These are phyloP conservation scores for Nomada ferruginata DNA, from an alignment of 2,888 invertebrate species.

Conservation along the genomic window DNA sequence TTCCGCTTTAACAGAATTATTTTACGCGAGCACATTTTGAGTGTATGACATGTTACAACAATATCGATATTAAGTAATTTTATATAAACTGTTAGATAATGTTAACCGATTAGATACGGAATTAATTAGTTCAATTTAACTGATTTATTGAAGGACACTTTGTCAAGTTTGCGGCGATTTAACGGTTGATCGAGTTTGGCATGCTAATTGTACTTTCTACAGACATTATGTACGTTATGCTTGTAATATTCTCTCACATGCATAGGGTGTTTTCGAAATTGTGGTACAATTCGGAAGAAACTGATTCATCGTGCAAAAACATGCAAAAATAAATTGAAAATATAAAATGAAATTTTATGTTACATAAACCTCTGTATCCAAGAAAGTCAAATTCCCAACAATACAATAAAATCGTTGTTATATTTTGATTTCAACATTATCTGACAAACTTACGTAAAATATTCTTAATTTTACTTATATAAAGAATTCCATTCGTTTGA, in stretches of 20 bases:
- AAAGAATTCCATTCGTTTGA: no score
- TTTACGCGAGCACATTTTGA: no score
- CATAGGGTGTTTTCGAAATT: neutral
- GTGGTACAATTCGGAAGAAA: neutral
- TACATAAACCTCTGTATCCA: no score
- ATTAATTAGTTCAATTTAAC: constrained; percentile 31
- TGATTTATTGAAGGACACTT: constrained; percentile 50
- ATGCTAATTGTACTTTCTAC: constrained; percentile 62
- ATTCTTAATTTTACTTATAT: neutral
- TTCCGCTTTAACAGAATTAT: no score
- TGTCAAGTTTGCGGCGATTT: constrained; percentile 62
- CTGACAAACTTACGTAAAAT: no score
- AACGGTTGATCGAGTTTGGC: constrained; percentile 67
- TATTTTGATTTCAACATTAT: no score
- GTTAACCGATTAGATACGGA: constrained; percentile 21
- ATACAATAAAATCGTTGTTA: no score
- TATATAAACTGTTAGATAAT: constrained; percentile 27
- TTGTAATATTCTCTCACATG: neutral
- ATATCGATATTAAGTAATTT: neutral
- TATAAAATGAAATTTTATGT: no score
- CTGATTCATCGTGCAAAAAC: no score
- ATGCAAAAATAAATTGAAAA: no score
- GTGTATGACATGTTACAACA: neutral
- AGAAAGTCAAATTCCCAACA: no score
- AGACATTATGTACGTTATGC: constrained; percentile 58